Conservation (phyloP, 2,797 vertebrate species). For the Hozukius guyotensis region DNA sequence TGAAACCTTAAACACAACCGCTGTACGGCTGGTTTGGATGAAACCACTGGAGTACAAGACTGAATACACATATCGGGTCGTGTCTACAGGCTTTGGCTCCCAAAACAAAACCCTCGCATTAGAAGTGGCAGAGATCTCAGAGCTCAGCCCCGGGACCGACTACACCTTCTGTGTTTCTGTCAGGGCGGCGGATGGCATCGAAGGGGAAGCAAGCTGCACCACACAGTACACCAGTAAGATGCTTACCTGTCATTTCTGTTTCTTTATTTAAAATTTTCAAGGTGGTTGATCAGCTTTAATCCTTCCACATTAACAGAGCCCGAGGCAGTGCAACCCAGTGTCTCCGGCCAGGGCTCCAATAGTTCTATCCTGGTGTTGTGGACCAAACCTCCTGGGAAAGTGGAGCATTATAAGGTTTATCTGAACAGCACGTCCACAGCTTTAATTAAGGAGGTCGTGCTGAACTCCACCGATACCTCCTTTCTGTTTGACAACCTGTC, state of each 20-base stretch:
- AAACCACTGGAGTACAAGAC: slow-evolving; percentile 31
- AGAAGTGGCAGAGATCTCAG: not conserved
- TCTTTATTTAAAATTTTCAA: not conserved
- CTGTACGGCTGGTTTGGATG: slow-evolving; percentile 43
- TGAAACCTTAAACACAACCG: slow-evolving; percentile 54
- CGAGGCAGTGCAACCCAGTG: slow-evolving; percentile 27
- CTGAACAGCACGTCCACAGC: not conserved
- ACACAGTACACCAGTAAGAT: slow-evolving; percentile 71
- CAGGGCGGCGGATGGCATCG: slow-evolving; percentile 24
- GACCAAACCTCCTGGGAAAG: slow-evolving; percentile 52
- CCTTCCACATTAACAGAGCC: slow-evolving; percentile 57
- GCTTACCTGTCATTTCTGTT: not conserved
- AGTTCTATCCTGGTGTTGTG: slow-evolving; percentile 66
- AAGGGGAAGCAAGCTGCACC: slow-evolving; percentile 33
- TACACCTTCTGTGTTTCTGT: slow-evolving; percentile 70
- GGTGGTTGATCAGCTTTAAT: not conserved
- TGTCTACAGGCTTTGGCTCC: slow-evolving; percentile 20
- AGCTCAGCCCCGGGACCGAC: slow-evolving; percentile 63
- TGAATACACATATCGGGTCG: slow-evolving; percentile 54
- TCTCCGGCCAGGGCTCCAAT: slow-evolving; percentile 62
- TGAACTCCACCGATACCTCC: accelerated
- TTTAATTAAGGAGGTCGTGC: accelerated
- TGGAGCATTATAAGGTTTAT: slow-evolving; percentile 41
- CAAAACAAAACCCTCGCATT: not conserved
- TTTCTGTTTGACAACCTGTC: slow-evolving; percentile 46